phyloP scores from a whole-genome alignment of 2,888 invertebrate species.

The Cistogaster globosa region DNA sequence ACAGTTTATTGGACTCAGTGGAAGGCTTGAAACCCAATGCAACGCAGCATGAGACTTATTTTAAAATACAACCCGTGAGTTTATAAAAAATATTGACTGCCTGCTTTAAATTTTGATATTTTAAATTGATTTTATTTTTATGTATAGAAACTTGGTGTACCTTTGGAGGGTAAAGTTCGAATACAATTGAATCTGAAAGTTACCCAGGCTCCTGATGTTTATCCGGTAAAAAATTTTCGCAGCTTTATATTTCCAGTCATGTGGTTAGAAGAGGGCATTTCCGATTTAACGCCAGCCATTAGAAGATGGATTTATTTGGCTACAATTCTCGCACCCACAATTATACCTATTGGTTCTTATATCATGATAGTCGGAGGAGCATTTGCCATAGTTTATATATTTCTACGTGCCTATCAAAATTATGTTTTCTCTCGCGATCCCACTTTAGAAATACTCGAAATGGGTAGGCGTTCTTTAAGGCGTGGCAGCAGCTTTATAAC shows the following conservation, averaged over 20 bases:
- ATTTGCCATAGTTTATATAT: conserved; percentile 86
- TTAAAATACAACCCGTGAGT: conserved; percentile 92
- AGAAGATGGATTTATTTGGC: conserved; percentile 91
- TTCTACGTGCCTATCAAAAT: conserved; percentile 90
- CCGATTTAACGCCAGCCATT: conserved; percentile 90
- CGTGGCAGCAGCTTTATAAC: conserved; percentile 84
- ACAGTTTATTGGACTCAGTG: conserved; percentile 86
- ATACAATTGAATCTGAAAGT: conserved; percentile 92
- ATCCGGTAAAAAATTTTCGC: conserved; percentile 89
- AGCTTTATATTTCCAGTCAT: conserved; percentile 92
- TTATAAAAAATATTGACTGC: neutral
- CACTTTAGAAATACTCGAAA: conserved; percentile 89
- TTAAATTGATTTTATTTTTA: neutral
- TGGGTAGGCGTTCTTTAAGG: conserved; percentile 88
- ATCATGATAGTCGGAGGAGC: conserved; percentile 88
- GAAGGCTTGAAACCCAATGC: conserved; percentile 89
- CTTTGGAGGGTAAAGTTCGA: conserved; percentile 91
- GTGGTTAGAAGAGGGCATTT: conserved; percentile 95
- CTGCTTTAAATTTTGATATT: too few species aligned
- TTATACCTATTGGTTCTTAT: conserved; percentile 88
- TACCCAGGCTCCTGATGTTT: conserved; percentile 88
- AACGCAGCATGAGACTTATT: conserved; percentile 89
- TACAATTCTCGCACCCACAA: conserved; percentile 89
- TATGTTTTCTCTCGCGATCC: conserved; percentile 87
- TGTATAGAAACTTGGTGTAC: conserved; percentile 91